Percentiles rank a stretch among this genome's conserved stretches.
phyloP scores from a whole-genome alignment of 2,797 vertebrate species.

The Melanotaenia maccullochi region DNA sequence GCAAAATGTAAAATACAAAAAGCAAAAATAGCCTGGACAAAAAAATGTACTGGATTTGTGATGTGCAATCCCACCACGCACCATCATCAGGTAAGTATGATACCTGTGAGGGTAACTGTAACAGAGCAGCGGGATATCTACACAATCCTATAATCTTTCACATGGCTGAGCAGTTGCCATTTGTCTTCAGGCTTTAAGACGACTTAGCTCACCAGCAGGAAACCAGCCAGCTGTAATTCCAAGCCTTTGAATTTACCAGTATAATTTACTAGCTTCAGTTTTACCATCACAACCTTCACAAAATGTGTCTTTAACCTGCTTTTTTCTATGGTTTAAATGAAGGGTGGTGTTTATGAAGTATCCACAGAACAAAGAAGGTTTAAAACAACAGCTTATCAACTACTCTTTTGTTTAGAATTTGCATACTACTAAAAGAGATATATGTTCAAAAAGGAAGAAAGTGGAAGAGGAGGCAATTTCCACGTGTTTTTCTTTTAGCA shows the following conservation, averaged over 20 bases:
- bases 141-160: slow-evolving; percentile 34
- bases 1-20: not conserved
- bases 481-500: slow-evolving; percentile 11
- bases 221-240: slow-evolving; percentile 21
- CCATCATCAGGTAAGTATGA: slow-evolving; percentile 23
- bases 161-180: slow-evolving; percentile 40
- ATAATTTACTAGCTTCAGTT: slow-evolving; percentile 1
- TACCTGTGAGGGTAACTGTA: slow-evolving; percentile 36
- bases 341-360: not conserved
- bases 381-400: not conserved
- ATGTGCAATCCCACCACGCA: slow-evolving; percentile 2
- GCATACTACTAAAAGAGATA: not conserved
- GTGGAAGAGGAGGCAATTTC: slow-evolving; percentile 31
- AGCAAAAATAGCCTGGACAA: slow-evolving; percentile 5
- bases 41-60: not conserved
- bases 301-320: not conserved
- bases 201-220: slow-evolving; percentile 40
- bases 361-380: not conserved
- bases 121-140: slow-evolving; percentile 14
- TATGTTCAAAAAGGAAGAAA: slow-evolving; percentile 11
- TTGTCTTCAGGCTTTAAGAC: slow-evolving; percentile 42
- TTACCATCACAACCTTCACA: slow-evolving; percentile 17
- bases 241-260: slow-evolving; percentile 31
- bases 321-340: not conserved
- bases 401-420: slow-evolving; percentile 1